phyloP scores from a whole-genome alignment of 2,113 vertebrate species.

The Nerophis lumbriciformis region DNA sequence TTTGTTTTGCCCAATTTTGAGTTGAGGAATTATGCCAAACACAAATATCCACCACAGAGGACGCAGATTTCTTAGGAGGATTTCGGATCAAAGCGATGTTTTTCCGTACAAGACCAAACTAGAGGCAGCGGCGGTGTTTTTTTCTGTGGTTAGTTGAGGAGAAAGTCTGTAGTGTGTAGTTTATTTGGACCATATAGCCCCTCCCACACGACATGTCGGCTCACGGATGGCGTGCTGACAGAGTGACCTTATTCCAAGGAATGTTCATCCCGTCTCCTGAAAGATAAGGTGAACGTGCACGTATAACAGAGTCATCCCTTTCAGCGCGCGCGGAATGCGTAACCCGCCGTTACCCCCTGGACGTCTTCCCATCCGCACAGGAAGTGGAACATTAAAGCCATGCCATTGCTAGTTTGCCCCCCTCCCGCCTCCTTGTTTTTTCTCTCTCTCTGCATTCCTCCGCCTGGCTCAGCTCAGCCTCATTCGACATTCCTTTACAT shows the following conservation, averaged over 20 bases:
- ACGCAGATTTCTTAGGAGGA: no score
- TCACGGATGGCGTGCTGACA: conserved; percentile 26
- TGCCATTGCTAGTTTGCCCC: conserved; percentile 21
- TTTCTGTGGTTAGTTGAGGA: no score
- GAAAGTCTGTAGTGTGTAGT: background rate
- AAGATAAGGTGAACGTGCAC: conserved; percentile 27
- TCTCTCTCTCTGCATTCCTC: conserved; percentile 43
- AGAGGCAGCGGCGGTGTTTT: no score
- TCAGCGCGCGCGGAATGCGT: conserved; percentile 51
- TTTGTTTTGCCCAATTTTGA: no score
- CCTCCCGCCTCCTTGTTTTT: background rate
- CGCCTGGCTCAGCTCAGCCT: conserved; percentile 52
- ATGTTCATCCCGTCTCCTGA: conserved; percentile 19
- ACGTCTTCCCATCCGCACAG: conserved; percentile 57
- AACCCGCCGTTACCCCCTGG: conserved; percentile 53
- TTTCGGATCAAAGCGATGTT: no score
- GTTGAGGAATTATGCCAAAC: no score
- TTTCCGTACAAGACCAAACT: no score
- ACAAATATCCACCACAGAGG: no score
- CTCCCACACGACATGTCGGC: conserved; percentile 18
- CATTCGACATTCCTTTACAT: conserved; percentile 61
- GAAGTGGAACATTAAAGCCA: conserved; percentile 59
- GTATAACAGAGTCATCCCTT: conserved; percentile 17
- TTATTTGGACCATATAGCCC: background rate
- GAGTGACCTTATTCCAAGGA: conserved; percentile 26